Evolutionary conservation across 2,113 vertebrate genomes (phyloP).

Genomic region (Caretta caretta): DNA sequence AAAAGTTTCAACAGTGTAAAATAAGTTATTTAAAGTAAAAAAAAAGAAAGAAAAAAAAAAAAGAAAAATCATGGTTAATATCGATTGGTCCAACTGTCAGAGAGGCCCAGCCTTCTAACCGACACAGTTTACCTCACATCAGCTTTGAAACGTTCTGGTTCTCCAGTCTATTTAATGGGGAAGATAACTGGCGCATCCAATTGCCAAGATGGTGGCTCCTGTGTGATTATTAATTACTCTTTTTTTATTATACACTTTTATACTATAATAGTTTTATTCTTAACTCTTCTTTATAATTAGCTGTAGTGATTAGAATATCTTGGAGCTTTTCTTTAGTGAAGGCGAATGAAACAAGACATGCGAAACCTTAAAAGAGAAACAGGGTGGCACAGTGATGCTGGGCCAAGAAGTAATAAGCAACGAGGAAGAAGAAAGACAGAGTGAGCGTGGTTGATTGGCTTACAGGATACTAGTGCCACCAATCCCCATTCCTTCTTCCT

Average conservation of each 20-base stretch:
- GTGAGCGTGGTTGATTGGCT: not conserved
- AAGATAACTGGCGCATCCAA: not conserved
- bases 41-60: not conserved
- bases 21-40: not conserved
- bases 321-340: constrained; percentile 50
- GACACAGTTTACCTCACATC: not conserved
- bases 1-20: not conserved
- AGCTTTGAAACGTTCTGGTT: not conserved
- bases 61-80: not conserved
- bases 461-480: constrained; percentile 41
- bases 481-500: not conserved
- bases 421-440: not conserved
- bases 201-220: not conserved
- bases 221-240: constrained; percentile 41
- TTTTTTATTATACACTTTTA: constrained; percentile 37
- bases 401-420: not conserved
- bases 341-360: constrained; percentile 41
- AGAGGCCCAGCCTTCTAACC: not conserved
- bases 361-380: not conserved
- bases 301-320: constrained; percentile 11
- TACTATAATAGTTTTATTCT: constrained; percentile 13
- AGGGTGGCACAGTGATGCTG: not conserved
- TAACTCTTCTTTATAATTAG: constrained; percentile 60
- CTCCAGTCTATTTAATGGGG: not conserved
- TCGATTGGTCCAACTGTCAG: not conserved